A percentile compares a stretch with the other conserved stretches of the same genome.
These are phyloP conservation scores for Poecile montanus DNA, from an alignment of 2,797 vertebrate genomes.

Conservation along the genomic window DNA sequence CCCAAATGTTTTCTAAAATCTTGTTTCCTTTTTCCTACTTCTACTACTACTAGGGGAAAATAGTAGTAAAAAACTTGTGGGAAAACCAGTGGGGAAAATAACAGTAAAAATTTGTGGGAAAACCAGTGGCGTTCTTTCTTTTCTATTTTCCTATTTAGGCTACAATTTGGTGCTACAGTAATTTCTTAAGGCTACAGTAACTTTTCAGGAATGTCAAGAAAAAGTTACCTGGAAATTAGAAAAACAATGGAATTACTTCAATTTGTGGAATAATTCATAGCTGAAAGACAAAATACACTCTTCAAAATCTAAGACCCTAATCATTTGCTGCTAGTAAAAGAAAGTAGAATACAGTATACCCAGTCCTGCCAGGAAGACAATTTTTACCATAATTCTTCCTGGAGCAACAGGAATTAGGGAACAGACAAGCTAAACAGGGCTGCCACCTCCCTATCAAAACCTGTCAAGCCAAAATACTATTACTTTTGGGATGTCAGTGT, in stretches of 20 bases:
- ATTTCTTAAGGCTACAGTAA: not conserved
- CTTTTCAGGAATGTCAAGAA: not conserved
- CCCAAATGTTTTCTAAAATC: not conserved
- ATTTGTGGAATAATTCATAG: not conserved
- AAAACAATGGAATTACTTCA: not conserved
- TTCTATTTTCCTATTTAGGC: not conserved
- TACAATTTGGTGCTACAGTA: not conserved
- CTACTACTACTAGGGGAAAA: not conserved
- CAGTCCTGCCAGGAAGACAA: slow-evolving; percentile 9
- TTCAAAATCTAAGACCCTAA: not conserved
- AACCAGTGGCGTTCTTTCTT: not conserved
- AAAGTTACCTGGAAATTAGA: not conserved
- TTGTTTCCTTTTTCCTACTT: not conserved
- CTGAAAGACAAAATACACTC: not conserved
- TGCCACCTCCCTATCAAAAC: slow-evolving; percentile 72
- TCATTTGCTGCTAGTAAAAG: not conserved
- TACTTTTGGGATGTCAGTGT: slow-evolving; percentile 62
- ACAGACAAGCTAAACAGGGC: slow-evolving; percentile 68
- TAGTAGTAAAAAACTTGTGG: not conserved
- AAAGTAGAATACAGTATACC: not conserved
- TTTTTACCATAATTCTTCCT: slow-evolving; percentile 26
- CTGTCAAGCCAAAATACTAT: slow-evolving; percentile 67
- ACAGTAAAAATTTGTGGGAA: not conserved
- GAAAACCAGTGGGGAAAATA: not conserved
- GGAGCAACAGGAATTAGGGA: slow-evolving; percentile 58